A percentile compares a stretch with the other conserved stretches of the same genome.
Evolutionary conservation across 2,113 vertebrate species (phyloP).

Genomic region (Strix uralensis): DNA sequence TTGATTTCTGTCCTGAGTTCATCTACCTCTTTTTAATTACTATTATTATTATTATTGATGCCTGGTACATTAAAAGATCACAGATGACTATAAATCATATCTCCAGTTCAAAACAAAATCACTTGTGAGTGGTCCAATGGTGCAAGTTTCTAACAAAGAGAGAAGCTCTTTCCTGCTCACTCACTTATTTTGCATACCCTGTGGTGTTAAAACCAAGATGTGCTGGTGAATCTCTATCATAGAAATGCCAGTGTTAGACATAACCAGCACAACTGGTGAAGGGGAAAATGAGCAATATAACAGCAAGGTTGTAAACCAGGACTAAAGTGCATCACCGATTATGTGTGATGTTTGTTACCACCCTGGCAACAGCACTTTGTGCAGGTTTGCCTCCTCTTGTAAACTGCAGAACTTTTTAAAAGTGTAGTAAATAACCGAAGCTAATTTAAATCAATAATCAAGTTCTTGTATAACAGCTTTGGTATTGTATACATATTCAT

Average conservation of each 20-base stretch:
- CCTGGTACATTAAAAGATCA: neutral
- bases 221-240: neutral
- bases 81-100: neutral
- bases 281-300: neutral
- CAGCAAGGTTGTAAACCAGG: neutral
- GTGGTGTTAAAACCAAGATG: neutral
- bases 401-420: neutral
- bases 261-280: neutral
- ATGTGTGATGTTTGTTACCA: neutral
- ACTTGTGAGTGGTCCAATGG: accelerated
- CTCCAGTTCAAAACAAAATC: neutral
- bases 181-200: neutral
- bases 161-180: neutral
- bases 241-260: neutral
- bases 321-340: neutral
- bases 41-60: neutral
- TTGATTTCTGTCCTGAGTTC: neutral
- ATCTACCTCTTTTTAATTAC: neutral
- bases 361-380: neutral
- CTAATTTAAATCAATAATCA: constrained; percentile 50
- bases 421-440: constrained; percentile 26
- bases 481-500: constrained; percentile 50
- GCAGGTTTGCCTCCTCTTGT: neutral
- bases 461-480: constrained; percentile 24
- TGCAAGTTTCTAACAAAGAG: neutral